These are phyloP conservation scores for Euproctis similis DNA, from an alignment of 2,888 invertebrate genomes.

Conservation along the genomic window DNA sequence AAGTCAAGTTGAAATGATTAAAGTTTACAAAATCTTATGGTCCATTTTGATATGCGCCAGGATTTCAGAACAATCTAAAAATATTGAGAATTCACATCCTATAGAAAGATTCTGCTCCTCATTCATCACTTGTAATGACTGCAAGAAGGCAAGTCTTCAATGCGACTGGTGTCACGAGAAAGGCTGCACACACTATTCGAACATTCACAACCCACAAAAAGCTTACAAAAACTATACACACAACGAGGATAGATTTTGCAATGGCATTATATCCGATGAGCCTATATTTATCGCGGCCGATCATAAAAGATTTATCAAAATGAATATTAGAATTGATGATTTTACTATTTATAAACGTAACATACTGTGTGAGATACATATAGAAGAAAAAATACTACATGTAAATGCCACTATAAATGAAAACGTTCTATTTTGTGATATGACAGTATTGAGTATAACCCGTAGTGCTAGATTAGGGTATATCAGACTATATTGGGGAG, in stretches of 20 bases:
- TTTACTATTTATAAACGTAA: conserved; percentile 25
- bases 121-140: conserved; percentile 22
- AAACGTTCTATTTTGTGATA: conserved; percentile 12
- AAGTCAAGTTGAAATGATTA: too few relatives aligned
- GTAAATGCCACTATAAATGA: conserved; percentile 11
- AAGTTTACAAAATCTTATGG: neutral
- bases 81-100: too few relatives aligned
- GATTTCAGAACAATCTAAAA: neutral
- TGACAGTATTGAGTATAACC: conserved; percentile 7
- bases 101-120: conserved; percentile 11
- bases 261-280: conserved; percentile 21
- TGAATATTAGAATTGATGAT: conserved; percentile 29
- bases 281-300: conserved; percentile 29
- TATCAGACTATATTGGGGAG: conserved; percentile 30
- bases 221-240: conserved; percentile 8
- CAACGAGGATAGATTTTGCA: conserved; percentile 13
- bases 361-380: conserved; percentile 26
- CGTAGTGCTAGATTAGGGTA: conserved; percentile 19
- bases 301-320: conserved; percentile 19
- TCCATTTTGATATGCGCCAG: conserved; percentile 1
- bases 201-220: conserved; percentile 28
- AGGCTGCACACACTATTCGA: conserved; percentile 29
- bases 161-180: conserved; percentile 32
- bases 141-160: conserved; percentile 19
- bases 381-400: conserved; percentile 11